Evolutionary conservation across 2,797 vertebrate species (phyloP).

Genomic region (Psittacula echo): DNA sequence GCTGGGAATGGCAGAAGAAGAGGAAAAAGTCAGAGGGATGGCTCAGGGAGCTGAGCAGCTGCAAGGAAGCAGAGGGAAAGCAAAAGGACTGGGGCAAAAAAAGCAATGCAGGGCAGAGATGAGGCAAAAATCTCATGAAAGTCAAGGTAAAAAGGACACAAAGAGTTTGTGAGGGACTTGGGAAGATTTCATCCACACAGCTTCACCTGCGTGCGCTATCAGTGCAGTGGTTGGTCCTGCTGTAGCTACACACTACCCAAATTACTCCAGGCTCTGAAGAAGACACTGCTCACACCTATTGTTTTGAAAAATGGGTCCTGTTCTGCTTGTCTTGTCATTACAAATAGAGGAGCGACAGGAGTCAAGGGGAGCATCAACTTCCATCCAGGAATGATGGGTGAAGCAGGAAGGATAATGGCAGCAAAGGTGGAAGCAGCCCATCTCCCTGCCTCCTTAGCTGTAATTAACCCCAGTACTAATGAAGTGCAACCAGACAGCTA

Average conservation of each 20-base stretch:
- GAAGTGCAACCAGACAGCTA: constrained; percentile 70
- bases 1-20: neutral
- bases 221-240: neutral
- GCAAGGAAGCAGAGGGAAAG: neutral
- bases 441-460: constrained; percentile 45
- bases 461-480: constrained; percentile 76
- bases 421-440: constrained; percentile 8
- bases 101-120: neutral
- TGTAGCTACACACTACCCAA: neutral
- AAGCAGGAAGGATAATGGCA: neutral
- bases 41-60: neutral
- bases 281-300: rapidly evolving
- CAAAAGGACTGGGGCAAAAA: neutral
- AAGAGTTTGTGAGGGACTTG: neutral
- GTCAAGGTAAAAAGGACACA: neutral
- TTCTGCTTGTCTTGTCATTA: constrained; percentile 54
- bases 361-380: constrained; percentile 23
- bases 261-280: neutral
- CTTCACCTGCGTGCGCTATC: rapidly evolving
- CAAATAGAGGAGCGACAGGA: neutral
- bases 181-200: neutral
- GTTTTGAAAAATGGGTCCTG: constrained; percentile 6
- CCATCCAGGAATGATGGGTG: neutral
- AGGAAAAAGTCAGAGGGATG: neutral
- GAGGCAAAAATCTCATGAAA: neutral